phyloP scores from a whole-genome alignment of 2,797 vertebrate species.

The Melanotaenia pygmaea region DNA sequence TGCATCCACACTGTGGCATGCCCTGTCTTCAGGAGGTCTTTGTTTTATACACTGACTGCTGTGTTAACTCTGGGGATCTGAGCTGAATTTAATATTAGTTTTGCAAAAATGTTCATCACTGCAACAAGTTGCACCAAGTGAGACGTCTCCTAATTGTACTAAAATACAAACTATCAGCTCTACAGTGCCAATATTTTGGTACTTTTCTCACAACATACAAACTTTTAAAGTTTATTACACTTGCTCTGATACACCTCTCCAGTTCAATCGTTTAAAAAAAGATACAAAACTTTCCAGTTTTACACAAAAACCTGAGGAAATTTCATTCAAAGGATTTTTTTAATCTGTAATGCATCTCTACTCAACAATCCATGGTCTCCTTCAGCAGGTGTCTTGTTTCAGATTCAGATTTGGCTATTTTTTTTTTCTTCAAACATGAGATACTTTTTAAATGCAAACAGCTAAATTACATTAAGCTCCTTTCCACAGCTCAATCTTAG shows the following conservation, averaged over 20 bases:
- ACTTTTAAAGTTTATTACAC: constrained; percentile 5
- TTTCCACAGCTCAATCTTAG: not conserved
- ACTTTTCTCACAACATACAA: not conserved
- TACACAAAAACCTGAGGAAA: constrained; percentile 11
- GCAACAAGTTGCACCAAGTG: constrained; percentile 39
- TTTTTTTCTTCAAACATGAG: not conserved
- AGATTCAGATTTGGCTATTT: not conserved
- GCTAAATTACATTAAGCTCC: not conserved
- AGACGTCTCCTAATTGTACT: constrained; percentile 40
- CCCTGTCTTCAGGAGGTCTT: not conserved
- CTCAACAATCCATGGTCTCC: not conserved
- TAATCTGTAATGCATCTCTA: not conserved
- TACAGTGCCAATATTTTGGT: constrained; percentile 18
- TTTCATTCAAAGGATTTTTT: not conserved
- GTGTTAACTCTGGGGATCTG: not conserved
- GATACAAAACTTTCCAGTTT: constrained; percentile 47
- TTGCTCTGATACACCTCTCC: constrained; percentile 14
- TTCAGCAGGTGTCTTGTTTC: not conserved
- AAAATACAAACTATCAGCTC: constrained; percentile 29
- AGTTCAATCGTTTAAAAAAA: not conserved
- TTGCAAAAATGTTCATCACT: constrained; percentile 23
- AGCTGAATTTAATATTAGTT: not conserved
- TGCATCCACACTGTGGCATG: not conserved
- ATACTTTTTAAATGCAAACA: not conserved
- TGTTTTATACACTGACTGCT: not conserved